phyloP scores from a whole-genome alignment of 2,797 vertebrate genomes.

The Siniperca scherzeri region DNA sequence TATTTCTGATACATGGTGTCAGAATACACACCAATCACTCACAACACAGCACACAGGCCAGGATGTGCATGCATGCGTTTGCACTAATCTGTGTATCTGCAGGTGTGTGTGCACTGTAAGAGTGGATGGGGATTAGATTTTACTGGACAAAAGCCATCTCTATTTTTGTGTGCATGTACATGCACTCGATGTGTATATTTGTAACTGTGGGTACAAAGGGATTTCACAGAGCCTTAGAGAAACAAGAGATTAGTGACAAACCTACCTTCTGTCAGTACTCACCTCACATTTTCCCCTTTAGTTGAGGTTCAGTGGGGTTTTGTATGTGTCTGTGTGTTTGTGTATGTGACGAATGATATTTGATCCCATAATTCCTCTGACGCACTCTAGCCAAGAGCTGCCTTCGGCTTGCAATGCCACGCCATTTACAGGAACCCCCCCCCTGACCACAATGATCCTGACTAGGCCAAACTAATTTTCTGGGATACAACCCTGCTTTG shows the following conservation, averaged over 20 bases:
- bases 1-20: conserved; percentile 81
- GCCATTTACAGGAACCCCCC: conserved; percentile 2
- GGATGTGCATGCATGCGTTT: conserved; percentile 12
- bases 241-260: conserved; percentile 28
- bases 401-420: conserved; percentile 15
- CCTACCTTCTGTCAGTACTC: conserved; percentile 21
- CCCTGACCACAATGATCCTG: conserved; percentile 8
- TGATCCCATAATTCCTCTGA: conserved; percentile 54
- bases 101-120: conserved; percentile 19
- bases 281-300: conserved; percentile 36
- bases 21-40: conserved; percentile 81
- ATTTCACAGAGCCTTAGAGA: conserved; percentile 16
- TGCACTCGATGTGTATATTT: conserved; percentile 36
- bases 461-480: conserved; percentile 12
- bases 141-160: conserved; percentile 40
- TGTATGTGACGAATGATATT: conserved; percentile 22
- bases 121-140: conserved; percentile 16
- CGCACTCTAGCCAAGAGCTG: conserved; percentile 41
- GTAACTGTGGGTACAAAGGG: conserved; percentile 19
- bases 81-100: conserved; percentile 8
- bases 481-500: neutral
- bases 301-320: conserved; percentile 37
- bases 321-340: conserved; percentile 19
- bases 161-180: conserved; percentile 35
- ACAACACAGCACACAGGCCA: conserved; percentile 31